These are phyloP conservation scores for Bhutanitis thaidina DNA, from an alignment of 2,888 invertebrate species.

Conservation along the genomic window DNA sequence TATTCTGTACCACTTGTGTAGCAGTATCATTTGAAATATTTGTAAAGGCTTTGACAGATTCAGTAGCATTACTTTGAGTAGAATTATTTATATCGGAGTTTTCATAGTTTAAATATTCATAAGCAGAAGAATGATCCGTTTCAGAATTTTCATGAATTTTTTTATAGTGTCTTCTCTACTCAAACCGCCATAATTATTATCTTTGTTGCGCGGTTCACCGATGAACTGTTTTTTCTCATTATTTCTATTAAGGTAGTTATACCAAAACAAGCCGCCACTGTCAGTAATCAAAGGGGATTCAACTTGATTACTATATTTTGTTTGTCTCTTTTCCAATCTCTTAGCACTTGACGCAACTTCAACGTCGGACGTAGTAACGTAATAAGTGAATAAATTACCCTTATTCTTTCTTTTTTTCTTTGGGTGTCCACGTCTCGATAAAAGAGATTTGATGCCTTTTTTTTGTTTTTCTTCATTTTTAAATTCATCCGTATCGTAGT, in stretches of 20 bases:
- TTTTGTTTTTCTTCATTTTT: conserved; percentile 20
- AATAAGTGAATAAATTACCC: conserved; percentile 21
- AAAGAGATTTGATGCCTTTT: conserved; percentile 32
- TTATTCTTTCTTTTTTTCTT: conserved; percentile 28
- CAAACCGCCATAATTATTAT: neutral
- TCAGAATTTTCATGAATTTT: neutral
- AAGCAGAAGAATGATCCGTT: neutral
- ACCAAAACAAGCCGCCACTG: conserved; percentile 41
- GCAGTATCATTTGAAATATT: neutral
- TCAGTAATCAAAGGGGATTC: conserved; percentile 39
- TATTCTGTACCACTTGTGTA: neutral
- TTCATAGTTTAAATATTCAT: neutral
- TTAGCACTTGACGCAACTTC: conserved; percentile 13
- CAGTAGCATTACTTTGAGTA: neutral
- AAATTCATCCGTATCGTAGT: conserved; percentile 21
- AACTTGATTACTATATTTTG: conserved; percentile 24
- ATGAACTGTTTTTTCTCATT: conserved; percentile 22
- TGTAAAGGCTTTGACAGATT: neutral
- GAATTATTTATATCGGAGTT: neutral
- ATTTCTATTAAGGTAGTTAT: conserved; percentile 36
- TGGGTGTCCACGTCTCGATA: conserved; percentile 21
- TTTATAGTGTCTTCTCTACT: neutral
- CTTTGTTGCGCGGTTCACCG: neutral
- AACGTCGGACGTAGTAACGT: conserved; percentile 22
- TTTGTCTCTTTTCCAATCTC: conserved; percentile 29